A percentile compares a stretch with the other conserved stretches of the same genome.
Conservation (phyloP, 2,797 vertebrate species). For the Ptychobarbus kaznakovi region DNA sequence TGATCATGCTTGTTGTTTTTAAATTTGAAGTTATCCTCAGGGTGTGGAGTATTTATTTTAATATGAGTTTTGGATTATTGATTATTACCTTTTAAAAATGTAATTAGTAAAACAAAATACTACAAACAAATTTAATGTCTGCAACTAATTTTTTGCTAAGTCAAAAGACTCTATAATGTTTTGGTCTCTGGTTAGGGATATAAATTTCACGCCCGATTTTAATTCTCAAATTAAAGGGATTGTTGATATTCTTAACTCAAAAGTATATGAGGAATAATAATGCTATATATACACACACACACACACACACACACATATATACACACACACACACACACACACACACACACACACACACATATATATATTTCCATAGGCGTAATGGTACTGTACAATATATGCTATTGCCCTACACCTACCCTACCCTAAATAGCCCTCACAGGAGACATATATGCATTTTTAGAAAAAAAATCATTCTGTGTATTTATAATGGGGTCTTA, state of each 20-base stretch:
- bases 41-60: background rate
- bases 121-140: background rate
- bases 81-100: conserved; percentile 36
- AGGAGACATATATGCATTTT: too few relatives aligned
- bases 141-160: background rate
- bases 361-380: too few relatives aligned
- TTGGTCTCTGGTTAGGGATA: background rate
- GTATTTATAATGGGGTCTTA: too few relatives aligned
- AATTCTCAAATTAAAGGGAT: background rate
- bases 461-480: too few relatives aligned
- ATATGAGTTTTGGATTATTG: conserved; percentile 33
- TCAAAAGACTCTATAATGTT: background rate
- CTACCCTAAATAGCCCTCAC: too few relatives aligned
- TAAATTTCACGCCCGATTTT: background rate
- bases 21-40: background rate
- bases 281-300: too few relatives aligned
- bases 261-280: background rate
- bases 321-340: too few relatives aligned
- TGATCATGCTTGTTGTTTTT: conserved; percentile 24
- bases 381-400: too few relatives aligned
- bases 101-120: background rate
- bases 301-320: too few relatives aligned
- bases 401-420: too few relatives aligned
- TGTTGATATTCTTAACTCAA: background rate
- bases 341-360: too few relatives aligned